A percentile compares a stretch with the other conserved stretches of the same genome.
These are phyloP conservation scores for Myzus persicae DNA, from an alignment of 1,140 invertebrate genomes.

Conservation along the genomic window DNA sequence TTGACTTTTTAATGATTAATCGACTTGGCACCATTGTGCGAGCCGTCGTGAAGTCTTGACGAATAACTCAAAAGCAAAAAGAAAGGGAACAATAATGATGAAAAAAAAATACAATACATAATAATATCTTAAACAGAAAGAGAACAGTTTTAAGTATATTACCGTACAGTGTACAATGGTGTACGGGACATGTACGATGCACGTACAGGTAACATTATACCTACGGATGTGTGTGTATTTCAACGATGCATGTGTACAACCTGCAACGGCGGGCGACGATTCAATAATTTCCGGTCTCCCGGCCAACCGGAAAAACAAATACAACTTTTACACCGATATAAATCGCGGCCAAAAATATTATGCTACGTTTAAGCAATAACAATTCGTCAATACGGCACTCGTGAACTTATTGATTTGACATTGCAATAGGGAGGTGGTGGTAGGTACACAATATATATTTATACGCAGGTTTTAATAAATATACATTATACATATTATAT, in stretches of 20 bases:
- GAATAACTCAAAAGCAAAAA: constrained; percentile 1
- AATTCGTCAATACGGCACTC: constrained; percentile 26
- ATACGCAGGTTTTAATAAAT: background rate
- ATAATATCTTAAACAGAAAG: background rate
- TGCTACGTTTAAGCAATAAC: background rate
- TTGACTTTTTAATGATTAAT: constrained; percentile 57
- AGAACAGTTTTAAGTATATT: background rate
- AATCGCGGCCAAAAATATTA: background rate
- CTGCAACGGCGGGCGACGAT: background rate
- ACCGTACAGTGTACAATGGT: background rate
- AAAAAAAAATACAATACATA: background rate
- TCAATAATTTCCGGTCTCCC: background rate
- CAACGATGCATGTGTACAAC: background rate
- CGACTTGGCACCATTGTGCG: constrained; percentile 30
- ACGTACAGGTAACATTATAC: background rate
- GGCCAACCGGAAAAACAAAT: constrained; percentile 13
- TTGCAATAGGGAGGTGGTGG: background rate
- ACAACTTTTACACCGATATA: background rate
- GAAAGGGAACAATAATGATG: background rate
- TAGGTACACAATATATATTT: background rate
- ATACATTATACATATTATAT: constrained; percentile 12
- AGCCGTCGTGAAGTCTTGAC: background rate
- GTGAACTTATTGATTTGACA: constrained; percentile 16
- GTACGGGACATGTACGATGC: background rate
- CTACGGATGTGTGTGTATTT: background rate